Conservation (phyloP, 2,888 invertebrate genomes). For the Eupithecia pulchellata region DNA sequence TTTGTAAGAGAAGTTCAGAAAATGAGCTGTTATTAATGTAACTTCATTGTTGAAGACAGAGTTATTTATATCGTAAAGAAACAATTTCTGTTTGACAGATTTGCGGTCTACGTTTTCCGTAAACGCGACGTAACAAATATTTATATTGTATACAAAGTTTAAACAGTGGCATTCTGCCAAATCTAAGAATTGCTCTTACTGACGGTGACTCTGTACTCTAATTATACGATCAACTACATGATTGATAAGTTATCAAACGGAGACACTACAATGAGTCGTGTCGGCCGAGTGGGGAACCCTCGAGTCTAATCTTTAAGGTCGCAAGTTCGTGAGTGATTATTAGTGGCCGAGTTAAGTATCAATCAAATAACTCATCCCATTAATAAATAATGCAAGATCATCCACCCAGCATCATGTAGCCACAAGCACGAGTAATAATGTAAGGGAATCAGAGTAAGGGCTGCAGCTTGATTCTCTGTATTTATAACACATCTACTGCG, state of each 20-base stretch:
- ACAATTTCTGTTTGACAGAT: neutral
- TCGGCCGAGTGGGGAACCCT: neutral
- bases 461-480: no score
- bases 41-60: no score
- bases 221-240: neutral
- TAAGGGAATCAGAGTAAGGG: no score
- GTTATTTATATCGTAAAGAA: neutral
- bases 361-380: no score
- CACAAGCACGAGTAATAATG: no score
- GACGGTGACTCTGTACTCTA: neutral
- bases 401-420: no score
- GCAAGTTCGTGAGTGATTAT: neutral
- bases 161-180: neutral
- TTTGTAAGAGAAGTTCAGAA: no score
- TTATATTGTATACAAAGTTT: neutral
- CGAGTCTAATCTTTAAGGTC: neutral
- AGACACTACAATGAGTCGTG: neutral
- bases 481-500: no score
- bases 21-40: no score
- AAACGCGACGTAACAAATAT: neutral
- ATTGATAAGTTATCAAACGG: neutral
- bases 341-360: no score
- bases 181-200: neutral
- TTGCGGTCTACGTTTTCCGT: neutral
- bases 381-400: no score